Evolutionary conservation across 2,797 vertebrate species (phyloP), one percentile per base, ranked within the genome.

Genomic region (Haliaeetus albicilla): DNA sequence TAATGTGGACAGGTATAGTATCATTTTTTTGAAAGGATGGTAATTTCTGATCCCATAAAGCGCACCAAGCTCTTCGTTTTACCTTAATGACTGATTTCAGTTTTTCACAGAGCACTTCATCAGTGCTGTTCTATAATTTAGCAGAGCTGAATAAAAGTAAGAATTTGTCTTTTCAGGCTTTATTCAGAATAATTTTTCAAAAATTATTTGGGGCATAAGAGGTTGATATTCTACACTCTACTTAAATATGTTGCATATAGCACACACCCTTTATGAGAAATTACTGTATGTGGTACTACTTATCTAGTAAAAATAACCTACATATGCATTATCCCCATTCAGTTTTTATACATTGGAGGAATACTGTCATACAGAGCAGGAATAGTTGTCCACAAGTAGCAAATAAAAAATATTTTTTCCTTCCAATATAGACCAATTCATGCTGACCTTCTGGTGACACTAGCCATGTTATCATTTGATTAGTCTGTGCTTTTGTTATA

Each of bases 401-500:
- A 86, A 71, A 59, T 17, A 37, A 75, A 60, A 53, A 11, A 6
- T 4, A 17, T n/a, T 18, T 56, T 48, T 74, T 67, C 28, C 28
- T 74, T 84, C 53, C 11, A 41, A 1, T 49, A 22, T 3, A 28
- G 20, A 67, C 6, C 4, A 83, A 39, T n/a, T 73, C 23, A n/a
- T 0, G 0, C 2, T 24, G 67, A 59, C 7, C 2, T 78, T 68
- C 44, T 30, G 22, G n/a, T 39, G 17, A 74, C 12, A 10, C 4
- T 51, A 44, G 57, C 2, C 8, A 33, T 23, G 24, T 37, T 15
- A 71, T 23, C 44, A 8, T n/a, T 85, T 71, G 30, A 30, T 75
- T n/a, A 59, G 10, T 17, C 39, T 51, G 3, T 67, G 54, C 2
- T n/a, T 56, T 53, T 24, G 10, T 25, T 35, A 24, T 33, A 65